A percentile compares a stretch with the other conserved stretches of the same genome.
Evolutionary conservation across 2,113 vertebrate genomes (phyloP).

Genomic region (Xiphias gladius): DNA sequence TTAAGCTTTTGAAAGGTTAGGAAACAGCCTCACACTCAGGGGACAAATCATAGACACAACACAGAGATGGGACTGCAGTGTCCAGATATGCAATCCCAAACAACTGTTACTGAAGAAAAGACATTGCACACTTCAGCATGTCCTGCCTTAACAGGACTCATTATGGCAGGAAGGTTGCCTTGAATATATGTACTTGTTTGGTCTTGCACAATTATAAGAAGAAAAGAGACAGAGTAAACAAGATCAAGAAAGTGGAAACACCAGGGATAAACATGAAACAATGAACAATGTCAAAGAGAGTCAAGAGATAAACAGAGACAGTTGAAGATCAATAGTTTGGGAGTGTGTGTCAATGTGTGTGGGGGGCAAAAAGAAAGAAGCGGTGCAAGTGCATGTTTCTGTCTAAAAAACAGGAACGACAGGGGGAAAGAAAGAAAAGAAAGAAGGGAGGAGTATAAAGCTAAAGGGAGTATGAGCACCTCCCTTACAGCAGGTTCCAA

Average conservation of each 20-base stretch:
- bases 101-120: neutral
- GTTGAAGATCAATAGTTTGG: slow-evolving; percentile 30
- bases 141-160: slow-evolving; percentile 44
- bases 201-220: slow-evolving; percentile 70
- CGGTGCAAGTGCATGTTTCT: slow-evolving; percentile 24
- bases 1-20: slow-evolving; percentile 83
- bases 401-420: slow-evolving; percentile 60
- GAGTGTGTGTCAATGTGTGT: neutral
- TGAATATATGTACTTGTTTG: slow-evolving; percentile 69
- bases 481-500: slow-evolving; percentile 85
- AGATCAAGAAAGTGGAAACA: slow-evolving; percentile 30
- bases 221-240: slow-evolving; percentile 43
- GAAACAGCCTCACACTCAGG: slow-evolving; percentile 63
- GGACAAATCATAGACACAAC: slow-evolving; percentile 52
- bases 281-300: neutral
- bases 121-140: slow-evolving; percentile 17
- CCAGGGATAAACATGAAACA: slow-evolving; percentile 25
- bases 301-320: slow-evolving; percentile 7
- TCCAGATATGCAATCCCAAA: slow-evolving; percentile 40
- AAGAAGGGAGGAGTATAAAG: slow-evolving; percentile 63
- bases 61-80: slow-evolving; percentile 33
- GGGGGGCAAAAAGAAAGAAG: slow-evolving; percentile 14
- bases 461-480: slow-evolving; percentile 69
- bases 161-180: slow-evolving; percentile 41
- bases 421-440: slow-evolving; percentile 55